Conservation (phyloP, 2,113 vertebrate genomes). For the Mungos mungo region DNA sequence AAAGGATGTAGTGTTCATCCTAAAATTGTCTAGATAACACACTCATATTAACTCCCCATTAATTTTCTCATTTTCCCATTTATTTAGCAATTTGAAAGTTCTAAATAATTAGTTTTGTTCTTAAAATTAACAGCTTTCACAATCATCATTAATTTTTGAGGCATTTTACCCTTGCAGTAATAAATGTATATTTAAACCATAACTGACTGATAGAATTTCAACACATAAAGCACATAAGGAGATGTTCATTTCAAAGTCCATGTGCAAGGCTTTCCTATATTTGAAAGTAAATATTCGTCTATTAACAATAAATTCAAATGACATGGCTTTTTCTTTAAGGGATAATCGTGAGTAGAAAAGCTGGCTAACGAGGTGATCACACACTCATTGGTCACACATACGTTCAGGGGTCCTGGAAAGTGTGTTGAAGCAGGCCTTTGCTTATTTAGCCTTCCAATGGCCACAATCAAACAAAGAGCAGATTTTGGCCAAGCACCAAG, state of each 20-base stretch:
- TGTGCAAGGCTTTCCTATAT: background rate
- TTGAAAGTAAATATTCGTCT: background rate
- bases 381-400: background rate
- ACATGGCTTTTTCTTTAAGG: background rate
- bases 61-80: background rate
- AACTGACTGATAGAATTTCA: conserved; percentile 1
- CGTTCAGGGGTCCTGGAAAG: background rate
- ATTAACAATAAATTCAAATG: background rate
- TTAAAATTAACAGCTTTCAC: conserved; percentile 46
- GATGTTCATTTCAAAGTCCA: background rate
- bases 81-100: conserved; percentile 41
- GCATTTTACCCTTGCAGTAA: conserved; percentile 8
- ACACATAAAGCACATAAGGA: background rate
- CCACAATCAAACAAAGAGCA: background rate
- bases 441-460: background rate
- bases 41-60: background rate
- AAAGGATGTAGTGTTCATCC: background rate
- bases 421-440: background rate
- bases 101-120: conserved; percentile 44
- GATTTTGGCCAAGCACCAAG: background rate
- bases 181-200: background rate
- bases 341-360: background rate
- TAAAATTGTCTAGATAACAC: background rate
- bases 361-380: background rate
- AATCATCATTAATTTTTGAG: conserved; percentile 47